Conservation (phyloP, 2,888 invertebrate species). For the Lymantria dispar region DNA sequence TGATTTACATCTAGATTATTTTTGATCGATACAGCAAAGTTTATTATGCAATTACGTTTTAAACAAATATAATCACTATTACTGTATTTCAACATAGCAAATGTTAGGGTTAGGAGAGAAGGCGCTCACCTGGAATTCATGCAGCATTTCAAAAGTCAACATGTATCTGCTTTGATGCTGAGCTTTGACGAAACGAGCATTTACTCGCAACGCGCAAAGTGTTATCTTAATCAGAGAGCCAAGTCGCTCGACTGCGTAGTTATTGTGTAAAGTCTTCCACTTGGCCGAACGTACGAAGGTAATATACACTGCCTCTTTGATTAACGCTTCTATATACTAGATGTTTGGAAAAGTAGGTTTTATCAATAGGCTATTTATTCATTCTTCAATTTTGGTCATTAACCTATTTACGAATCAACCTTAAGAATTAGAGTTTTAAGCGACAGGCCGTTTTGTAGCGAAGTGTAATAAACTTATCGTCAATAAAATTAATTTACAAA, state of each 20-base stretch:
- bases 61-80: no score
- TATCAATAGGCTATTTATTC: neutral
- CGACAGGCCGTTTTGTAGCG: no score
- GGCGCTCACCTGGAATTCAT: slow-evolving; percentile 21
- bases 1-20: no score
- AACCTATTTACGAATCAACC: neutral
- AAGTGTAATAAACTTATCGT: no score
- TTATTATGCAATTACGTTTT: no score
- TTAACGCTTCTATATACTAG: slow-evolving; percentile 30
- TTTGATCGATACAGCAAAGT: no score
- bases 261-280: slow-evolving; percentile 59
- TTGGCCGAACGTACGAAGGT: slow-evolving; percentile 50
- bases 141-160: slow-evolving; percentile 51
- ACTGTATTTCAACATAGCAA: no score
- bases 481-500: no score
- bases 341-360: neutral
- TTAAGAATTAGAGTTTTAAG: neutral
- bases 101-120: neutral
- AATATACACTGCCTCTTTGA: slow-evolving; percentile 64
- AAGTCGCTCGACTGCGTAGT: slow-evolving; percentile 46
- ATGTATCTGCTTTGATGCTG: slow-evolving; percentile 47
- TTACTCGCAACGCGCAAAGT: slow-evolving; percentile 48
- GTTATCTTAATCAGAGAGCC: slow-evolving; percentile 70
- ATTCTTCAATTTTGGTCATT: neutral
- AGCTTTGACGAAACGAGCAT: slow-evolving; percentile 46